Conservation (phyloP, 2,797 vertebrate species). For the Lepilemur septentrionalis region DNA sequence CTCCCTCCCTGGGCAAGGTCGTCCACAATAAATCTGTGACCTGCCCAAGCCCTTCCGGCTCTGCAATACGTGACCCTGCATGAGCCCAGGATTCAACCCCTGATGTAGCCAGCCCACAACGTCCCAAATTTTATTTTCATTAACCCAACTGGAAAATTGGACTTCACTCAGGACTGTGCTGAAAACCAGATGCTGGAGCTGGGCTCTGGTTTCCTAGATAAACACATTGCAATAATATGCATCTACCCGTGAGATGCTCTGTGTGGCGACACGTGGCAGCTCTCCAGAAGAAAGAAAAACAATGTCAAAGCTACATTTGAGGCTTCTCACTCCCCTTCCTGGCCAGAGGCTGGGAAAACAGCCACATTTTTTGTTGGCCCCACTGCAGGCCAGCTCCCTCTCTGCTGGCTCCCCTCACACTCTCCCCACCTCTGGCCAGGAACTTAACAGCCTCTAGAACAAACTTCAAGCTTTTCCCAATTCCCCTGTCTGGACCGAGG, state of each 20-base stretch:
- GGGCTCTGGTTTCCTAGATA: constrained; percentile 79
- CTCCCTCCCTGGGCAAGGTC: neutral
- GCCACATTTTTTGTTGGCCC: constrained; percentile 47
- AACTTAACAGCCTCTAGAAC: constrained; percentile 61
- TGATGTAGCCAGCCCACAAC: constrained; percentile 64
- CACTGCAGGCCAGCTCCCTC: constrained; percentile 42
- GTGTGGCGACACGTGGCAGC: constrained; percentile 67
- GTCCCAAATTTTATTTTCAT: constrained; percentile 80
- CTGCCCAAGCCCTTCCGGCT: constrained; percentile 61
- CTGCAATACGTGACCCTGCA: constrained; percentile 45
- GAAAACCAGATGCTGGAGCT: constrained; percentile 80
- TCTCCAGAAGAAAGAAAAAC: constrained; percentile 79
- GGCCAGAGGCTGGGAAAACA: constrained; percentile 50
- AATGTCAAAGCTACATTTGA: constrained; percentile 73
- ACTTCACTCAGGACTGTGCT: constrained; percentile 72
- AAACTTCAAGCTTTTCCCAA: neutral
- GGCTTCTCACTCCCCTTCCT: constrained; percentile 66
- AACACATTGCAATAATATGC: constrained; percentile 78
- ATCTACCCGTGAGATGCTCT: constrained; percentile 78
- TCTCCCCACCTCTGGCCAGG: constrained; percentile 22
- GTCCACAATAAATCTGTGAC: constrained; percentile 47
- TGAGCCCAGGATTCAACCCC: constrained; percentile 63
- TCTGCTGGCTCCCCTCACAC: neutral
- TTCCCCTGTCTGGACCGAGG: neutral
- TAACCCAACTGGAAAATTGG: constrained; percentile 81